Evolutionary conservation across 2,797 vertebrate genomes (phyloP).

Genomic region (Bovichtus variegatus): DNA sequence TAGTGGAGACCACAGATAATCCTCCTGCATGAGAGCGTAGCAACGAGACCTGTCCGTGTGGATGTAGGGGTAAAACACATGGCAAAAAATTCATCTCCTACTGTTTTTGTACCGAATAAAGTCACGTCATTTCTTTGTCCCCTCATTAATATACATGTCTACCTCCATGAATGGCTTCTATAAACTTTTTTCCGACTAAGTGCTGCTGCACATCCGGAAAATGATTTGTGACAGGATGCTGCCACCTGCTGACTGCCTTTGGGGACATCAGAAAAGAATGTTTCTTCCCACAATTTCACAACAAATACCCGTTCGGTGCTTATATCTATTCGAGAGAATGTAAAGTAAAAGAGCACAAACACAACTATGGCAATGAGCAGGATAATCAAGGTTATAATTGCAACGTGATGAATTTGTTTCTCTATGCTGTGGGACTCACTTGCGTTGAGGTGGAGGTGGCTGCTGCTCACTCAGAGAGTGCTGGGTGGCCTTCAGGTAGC

Average conservation of each 20-base stretch:
- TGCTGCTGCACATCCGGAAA: conserved; percentile 6
- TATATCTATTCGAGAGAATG: conserved; percentile 39
- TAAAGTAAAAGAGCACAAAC: conserved; percentile 37
- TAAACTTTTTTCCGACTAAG: background rate
- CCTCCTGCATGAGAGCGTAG: conserved; percentile 82
- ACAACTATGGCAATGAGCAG: conserved; percentile 37
- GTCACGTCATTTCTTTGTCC: background rate
- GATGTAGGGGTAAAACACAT: conserved; percentile 74
- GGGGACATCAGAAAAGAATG: conserved; percentile 23
- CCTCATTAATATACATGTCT: background rate
- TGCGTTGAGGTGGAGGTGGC: conserved; percentile 88
- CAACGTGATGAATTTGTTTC: background rate
- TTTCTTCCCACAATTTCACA: conserved; percentile 10
- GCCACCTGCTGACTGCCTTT: conserved; percentile 76
- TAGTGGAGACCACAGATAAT: conserved; percentile 85
- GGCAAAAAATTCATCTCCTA: conserved; percentile 74
- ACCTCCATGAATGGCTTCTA: background rate
- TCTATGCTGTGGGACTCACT: conserved; percentile 83
- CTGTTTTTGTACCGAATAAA: conserved; percentile 49
- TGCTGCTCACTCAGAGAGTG: conserved; percentile 97
- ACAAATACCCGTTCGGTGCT: background rate
- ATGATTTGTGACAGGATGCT: conserved; percentile 66
- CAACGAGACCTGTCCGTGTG: conserved; percentile 77
- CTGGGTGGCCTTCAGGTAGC: conserved; percentile 99
- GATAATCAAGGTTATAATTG: conserved; percentile 9